Conservation (phyloP, 2,888 invertebrate genomes). For the Ommatoiulus sabulosus region DNA sequence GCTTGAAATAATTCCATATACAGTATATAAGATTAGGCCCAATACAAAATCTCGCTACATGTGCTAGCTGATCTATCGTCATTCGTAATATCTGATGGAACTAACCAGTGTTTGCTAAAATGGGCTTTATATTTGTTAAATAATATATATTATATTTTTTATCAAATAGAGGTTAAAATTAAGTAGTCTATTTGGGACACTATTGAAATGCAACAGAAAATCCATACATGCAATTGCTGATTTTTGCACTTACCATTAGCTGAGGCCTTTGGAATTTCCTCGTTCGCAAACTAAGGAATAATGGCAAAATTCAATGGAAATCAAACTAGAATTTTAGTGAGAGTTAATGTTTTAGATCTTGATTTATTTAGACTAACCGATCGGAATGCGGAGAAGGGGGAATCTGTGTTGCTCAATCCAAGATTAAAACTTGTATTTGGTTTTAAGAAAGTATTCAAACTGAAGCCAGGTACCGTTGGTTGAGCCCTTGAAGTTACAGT, state of each 20-base stretch:
- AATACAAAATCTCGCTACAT: too few relatives aligned
- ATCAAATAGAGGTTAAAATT: background rate
- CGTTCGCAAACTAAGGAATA: background rate
- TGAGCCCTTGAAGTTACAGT: background rate
- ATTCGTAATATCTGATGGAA: too few relatives aligned
- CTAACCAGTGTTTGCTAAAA: too few relatives aligned
- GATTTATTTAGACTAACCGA: background rate
- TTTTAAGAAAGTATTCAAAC: background rate
- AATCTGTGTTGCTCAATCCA: constrained; percentile 7
- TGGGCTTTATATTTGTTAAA: too few relatives aligned
- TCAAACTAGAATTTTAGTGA: background rate
- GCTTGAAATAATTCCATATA: too few relatives aligned
- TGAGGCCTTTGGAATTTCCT: background rate
- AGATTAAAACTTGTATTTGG: background rate
- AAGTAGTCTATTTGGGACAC: too few relatives aligned
- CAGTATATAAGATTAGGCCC: too few relatives aligned
- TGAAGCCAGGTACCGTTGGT: background rate
- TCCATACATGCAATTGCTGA: background rate
- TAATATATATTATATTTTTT: too few relatives aligned
- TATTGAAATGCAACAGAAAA: background rate
- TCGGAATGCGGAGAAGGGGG: background rate
- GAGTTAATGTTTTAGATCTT: background rate
- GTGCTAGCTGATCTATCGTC: too few relatives aligned
- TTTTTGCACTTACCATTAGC: background rate
- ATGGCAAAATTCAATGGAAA: background rate